Evolutionary conservation across 2,888 invertebrate species (phyloP), one percentile per base, ranked within the genome.

Genomic region (Endomychus coccineus): DNA sequence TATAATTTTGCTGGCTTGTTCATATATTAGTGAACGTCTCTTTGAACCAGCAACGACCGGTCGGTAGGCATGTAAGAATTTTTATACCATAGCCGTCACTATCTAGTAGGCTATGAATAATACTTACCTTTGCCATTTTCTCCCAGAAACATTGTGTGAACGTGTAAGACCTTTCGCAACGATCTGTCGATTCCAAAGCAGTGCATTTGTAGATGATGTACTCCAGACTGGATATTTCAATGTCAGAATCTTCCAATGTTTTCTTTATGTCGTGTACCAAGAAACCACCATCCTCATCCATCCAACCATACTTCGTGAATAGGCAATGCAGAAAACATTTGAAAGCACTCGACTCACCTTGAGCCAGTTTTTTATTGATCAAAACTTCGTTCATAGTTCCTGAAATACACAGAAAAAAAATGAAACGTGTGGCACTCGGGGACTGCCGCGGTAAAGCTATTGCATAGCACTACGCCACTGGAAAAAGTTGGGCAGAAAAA

Each of bases 91-190:
- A 25, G 5, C 10, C 5, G 5, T 6, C 5, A 25, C 7, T 9
- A 9, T 9, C 5, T 9, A 10, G 10, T 5, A 25, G 25, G 10
- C 25, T 10, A 25, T 10, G 7, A 7, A 19, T 19, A 19, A 7
- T 5, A 6, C 12, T 31, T 51, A 59, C 60, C 50, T 59, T 56
- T 10, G 52, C 48, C 37, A 60, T 55, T 48, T 59, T 61, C 2
- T 55, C 50, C 66, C 66, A 66, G 42, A 65, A 64, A 38, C 66
- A 66, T 35, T 62, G 52, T 2, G 62, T 62, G 45, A 64, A 66
- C 10, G 51, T 32, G 38, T 53, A 59, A 3, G 66, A 59, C 23
- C 66, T 45, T 31, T 63, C 56, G 36, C 66, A 66, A 19, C 51
- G 54, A 44, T 66, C 59, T 3, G 54, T 48, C 2, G 59, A 59